Percentiles rank a stretch among this genome's conserved stretches.
Conservation (phyloP, 2,797 vertebrate species). For the Prionace glauca region DNA sequence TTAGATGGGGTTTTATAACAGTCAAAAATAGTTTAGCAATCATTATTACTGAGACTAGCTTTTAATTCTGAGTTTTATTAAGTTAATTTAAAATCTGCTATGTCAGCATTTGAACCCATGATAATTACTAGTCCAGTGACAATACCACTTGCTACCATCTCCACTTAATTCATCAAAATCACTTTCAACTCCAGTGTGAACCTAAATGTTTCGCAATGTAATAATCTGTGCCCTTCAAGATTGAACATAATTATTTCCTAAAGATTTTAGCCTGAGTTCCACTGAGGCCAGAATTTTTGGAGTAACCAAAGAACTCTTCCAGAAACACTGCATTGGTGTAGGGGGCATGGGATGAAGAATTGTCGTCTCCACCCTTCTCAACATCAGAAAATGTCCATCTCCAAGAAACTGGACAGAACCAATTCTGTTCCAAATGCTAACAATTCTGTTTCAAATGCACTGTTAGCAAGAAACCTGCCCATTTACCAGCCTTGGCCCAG, state of each 20-base stretch:
- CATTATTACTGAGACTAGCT: no score
- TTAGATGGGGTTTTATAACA: no score
- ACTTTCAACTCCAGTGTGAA: neutral
- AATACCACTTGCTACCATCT: no score
- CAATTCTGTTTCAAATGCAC: no score
- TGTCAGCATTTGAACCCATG: no score
- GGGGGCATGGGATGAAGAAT: neutral
- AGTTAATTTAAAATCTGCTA: no score
- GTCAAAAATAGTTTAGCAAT: no score
- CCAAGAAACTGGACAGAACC: neutral
- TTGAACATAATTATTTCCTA: neutral
- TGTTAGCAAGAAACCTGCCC: neutral
- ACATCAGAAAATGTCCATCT: neutral
- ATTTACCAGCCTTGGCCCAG: neutral
- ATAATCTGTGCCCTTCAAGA: neutral
- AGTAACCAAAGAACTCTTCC: neutral
- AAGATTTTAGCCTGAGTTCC: neutral
- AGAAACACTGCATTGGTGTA: neutral
- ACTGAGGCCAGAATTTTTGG: neutral
- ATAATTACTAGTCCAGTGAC: no score
- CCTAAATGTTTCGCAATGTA: neutral
- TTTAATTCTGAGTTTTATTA: no score
- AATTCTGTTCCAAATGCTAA: neutral
- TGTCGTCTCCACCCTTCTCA: neutral
- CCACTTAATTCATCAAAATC: neutral